A percentile compares a stretch with the other conserved stretches of the same genome.
Evolutionary conservation across 2,113 vertebrate species (phyloP).

Genomic region (Mormyrus iriodes): DNA sequence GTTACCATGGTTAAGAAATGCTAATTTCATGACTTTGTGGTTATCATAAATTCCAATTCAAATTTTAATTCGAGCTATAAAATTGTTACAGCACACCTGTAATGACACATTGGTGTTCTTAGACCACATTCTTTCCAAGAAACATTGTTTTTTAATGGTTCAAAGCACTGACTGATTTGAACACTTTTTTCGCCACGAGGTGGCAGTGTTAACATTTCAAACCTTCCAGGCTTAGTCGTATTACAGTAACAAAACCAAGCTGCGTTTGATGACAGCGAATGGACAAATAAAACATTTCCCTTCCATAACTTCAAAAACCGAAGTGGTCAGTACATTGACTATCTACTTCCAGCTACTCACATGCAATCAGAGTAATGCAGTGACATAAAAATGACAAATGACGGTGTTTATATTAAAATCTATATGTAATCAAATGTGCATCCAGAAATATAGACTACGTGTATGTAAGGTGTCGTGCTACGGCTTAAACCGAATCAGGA

Average conservation of each 20-base stretch:
- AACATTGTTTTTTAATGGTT: neutral
- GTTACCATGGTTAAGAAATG: neutral
- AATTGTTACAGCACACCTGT: neutral
- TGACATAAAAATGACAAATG: neutral
- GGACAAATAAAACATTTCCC: neutral
- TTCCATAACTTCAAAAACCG: neutral
- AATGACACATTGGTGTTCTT: neutral
- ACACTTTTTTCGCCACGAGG: constrained; percentile 48
- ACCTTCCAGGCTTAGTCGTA: neutral
- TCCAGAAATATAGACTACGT: neutral
- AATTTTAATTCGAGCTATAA: neutral
- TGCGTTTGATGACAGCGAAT: neutral
- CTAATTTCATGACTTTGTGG: neutral
- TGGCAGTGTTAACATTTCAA: constrained; percentile 63
- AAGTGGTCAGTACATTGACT: neutral
- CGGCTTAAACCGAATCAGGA: neutral
- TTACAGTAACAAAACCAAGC: neutral
- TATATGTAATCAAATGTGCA: neutral
- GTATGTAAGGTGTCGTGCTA: neutral
- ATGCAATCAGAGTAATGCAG: neutral
- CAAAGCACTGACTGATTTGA: neutral
- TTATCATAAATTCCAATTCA: neutral
- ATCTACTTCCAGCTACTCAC: neutral
- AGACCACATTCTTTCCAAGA: neutral
- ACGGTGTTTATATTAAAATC: neutral